These are phyloP conservation scores for Drosophila pseudotalamancana DNA, from an alignment of 2,888 invertebrate species.

Conservation along the genomic window DNA sequence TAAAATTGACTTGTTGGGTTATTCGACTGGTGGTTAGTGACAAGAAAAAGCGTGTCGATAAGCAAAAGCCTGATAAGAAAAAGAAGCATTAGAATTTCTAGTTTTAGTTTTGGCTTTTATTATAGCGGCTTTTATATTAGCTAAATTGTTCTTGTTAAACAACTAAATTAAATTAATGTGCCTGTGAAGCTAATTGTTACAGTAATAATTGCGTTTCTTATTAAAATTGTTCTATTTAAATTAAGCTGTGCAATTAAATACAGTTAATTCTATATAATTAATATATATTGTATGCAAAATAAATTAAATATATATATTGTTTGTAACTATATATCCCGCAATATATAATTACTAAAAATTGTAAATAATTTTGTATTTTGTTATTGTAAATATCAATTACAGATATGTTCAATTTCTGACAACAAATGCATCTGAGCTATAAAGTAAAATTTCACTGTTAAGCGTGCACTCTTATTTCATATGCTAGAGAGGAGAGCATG, in stretches of 20 bases:
- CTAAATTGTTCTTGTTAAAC: background rate
- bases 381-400: no score
- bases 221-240: background rate
- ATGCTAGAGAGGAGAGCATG: background rate
- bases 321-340: no score
- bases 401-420: no score
- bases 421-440: no score
- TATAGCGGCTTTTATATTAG: background rate
- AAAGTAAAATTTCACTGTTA: background rate
- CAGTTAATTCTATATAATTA: no score
- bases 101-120: no score
- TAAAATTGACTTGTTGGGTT: slow-evolving; percentile 10
- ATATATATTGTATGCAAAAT: no score
- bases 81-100: slow-evolving; percentile 40
- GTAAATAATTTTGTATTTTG: no score
- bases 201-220: background rate
- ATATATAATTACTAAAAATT: no score
- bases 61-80: slow-evolving; percentile 37
- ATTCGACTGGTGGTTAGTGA: slow-evolving; percentile 1
- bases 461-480: background rate
- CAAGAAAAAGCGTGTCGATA: slow-evolving; percentile 13
- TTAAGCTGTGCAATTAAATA: background rate
- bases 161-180: background rate
- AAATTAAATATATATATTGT: no score
- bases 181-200: background rate